These are phyloP conservation scores for Nesoenas mayeri DNA, from an alignment of 2,113 vertebrate species.

Conservation along the genomic window DNA sequence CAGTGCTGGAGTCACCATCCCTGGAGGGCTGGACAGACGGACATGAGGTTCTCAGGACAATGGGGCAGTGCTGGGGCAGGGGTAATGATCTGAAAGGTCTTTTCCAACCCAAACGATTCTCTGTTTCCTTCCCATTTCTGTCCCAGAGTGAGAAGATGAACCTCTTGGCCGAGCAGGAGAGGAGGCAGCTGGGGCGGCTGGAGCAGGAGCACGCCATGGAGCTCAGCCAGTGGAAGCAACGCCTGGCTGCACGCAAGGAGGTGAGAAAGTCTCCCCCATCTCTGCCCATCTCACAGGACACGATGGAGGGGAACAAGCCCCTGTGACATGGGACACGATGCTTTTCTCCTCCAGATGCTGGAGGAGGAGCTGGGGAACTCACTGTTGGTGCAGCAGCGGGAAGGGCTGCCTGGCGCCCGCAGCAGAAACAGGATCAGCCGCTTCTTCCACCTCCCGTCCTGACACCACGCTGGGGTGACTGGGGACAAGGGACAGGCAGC, in stretches of 20 bases:
- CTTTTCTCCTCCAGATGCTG: constrained; percentile 47
- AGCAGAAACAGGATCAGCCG: not conserved
- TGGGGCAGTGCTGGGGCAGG: too few relatives aligned
- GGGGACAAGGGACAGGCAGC: not conserved
- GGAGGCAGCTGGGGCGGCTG: constrained; percentile 64
- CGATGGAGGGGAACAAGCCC: not conserved
- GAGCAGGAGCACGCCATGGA: constrained; percentile 75
- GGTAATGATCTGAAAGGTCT: too few relatives aligned
- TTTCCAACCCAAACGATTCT: too few relatives aligned
- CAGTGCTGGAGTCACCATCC: too few relatives aligned
- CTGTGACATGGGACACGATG: accelerated
- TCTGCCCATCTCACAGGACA: not conserved
- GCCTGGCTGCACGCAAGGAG: constrained; percentile 67
- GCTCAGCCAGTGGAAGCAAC: constrained; percentile 70
- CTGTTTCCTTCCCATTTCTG: not conserved
- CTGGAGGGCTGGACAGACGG: too few relatives aligned
- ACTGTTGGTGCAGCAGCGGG: not conserved
- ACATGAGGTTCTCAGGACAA: too few relatives aligned
- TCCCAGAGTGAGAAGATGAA: constrained; percentile 72
- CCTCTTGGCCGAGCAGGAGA: constrained; percentile 67
- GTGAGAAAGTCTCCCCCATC: not conserved
- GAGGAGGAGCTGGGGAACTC: constrained; percentile 68
- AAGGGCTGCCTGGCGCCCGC: not conserved
- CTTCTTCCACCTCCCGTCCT: constrained; percentile 59
- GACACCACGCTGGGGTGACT: accelerated